These are phyloP conservation scores for Maconellicoccus hirsutus DNA, from an alignment of 1,140 invertebrate genomes.

Conservation along the genomic window DNA sequence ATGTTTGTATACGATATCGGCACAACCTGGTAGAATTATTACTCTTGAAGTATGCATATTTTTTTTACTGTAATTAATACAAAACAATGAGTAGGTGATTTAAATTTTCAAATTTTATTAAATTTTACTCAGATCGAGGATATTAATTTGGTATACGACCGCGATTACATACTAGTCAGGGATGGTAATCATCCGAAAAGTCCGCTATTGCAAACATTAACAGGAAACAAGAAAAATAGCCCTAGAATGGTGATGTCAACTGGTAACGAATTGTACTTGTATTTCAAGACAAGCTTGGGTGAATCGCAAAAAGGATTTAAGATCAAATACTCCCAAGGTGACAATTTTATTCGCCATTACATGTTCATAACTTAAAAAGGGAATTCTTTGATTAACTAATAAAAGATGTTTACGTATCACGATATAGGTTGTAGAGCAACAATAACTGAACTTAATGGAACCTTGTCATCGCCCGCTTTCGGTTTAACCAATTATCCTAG, in stretches of 20 bases:
- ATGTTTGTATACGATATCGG: conserved; percentile 82
- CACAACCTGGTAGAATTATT: conserved; percentile 74
- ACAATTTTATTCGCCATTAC: conserved; percentile 12
- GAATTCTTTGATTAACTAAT: background rate
- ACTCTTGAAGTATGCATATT: conserved; percentile 55
- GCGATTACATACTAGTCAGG: conserved; percentile 78
- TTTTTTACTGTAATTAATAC: background rate
- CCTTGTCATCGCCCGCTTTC: conserved; percentile 75
- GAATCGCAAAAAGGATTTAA: conserved; percentile 83
- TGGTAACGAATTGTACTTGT: conserved; percentile 75
- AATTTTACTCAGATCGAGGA: conserved; percentile 56
- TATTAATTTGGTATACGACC: conserved; percentile 69
- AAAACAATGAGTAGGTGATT: background rate
- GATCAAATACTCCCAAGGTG: conserved; percentile 72
- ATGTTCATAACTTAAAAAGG: too few relatives aligned
- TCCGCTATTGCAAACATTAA: conserved; percentile 65
- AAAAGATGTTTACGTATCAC: background rate
- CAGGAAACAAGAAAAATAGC: conserved; percentile 63
- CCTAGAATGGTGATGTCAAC: conserved; percentile 81
- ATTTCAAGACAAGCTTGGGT: conserved; percentile 80
- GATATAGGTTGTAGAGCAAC: conserved; percentile 57
- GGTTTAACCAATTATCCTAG: conserved; percentile 72
- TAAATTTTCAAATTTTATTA: background rate
- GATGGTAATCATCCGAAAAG: conserved; percentile 80
- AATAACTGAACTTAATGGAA: conserved; percentile 66